Base-by-base conservation (phyloP, 2,888 invertebrate species). In the Zootermopsis nevadensis region DNA sequence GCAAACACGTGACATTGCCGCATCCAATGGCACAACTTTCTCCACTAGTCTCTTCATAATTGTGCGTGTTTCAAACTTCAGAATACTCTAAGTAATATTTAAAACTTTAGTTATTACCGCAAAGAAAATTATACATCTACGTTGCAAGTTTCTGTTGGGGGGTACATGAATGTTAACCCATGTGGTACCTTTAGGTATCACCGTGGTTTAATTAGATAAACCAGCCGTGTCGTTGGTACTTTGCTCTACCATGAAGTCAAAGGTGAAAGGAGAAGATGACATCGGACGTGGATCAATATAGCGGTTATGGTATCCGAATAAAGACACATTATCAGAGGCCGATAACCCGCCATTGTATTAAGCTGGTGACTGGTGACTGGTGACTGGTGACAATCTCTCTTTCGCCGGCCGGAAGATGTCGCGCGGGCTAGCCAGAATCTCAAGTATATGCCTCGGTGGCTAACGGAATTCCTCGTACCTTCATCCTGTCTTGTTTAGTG, bases 301-400 rank as follows among this genome's bases (percentile, higher is more conserved):
- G 27, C 33, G 69, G 31, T 27, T 60, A 60, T 6, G 48, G 1
- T 48, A 19, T 3, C 15, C 19, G 60, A n/a, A 33, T 31, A 69
- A 69, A 69, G 69, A 24, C 22, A 38, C 42, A 74, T 74, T 74
- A 74, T 74, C n/a, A 8, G 42, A 38, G 74, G 74, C 74, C 74
- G 74, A 74, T 74, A 74, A 74, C 74, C 74, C 42, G 10, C n/a
- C 74, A 38, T 74, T 74, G 74, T 74, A 19, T 74, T 42, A 42
- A n/a, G 38, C n/a, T 27, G 60, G 7, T 60, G 35, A 74, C 33
- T 24, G 38, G 74, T 38, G 38, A 35, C n/a, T 27, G 60, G 7
- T 60, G 35, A 74, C 33, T 24, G 38, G 38, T 74, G 42, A 42
- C 74, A 38, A 27, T 2, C 15, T 8, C 19, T 69, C 38, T 38